These are phyloP conservation scores for Hypothenemus hampei DNA, from an alignment of 1,140 invertebrate genomes.

Conservation along the genomic window DNA sequence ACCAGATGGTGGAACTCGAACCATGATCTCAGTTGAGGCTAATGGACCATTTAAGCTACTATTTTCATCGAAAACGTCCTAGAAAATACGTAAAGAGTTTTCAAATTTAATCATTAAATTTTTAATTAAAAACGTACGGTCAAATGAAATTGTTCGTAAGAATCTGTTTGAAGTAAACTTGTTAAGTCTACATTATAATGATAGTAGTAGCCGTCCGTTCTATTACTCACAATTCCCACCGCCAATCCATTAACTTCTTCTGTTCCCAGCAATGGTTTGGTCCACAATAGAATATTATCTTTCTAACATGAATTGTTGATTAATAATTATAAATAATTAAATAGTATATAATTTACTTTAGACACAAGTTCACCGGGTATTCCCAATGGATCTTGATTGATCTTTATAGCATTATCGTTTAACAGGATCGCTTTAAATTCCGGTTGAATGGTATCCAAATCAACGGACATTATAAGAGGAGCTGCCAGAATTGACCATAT, in stretches of 20 bases:
- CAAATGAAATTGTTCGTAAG: slow-evolving; percentile 34
- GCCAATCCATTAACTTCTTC: slow-evolving; percentile 45
- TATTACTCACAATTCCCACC: slow-evolving; percentile 53
- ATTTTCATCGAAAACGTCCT: slow-evolving; percentile 28
- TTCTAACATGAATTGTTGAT: slow-evolving; percentile 36
- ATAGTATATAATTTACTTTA: slow-evolving; percentile 19
- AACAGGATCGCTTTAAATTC: slow-evolving; percentile 72
- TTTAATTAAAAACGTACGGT: slow-evolving; percentile 19
- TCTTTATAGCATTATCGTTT: slow-evolving; percentile 68
- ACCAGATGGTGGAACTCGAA: slow-evolving; percentile 19
- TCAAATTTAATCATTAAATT: slow-evolving; percentile 1
- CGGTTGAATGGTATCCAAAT: slow-evolving; percentile 65
- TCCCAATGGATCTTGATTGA: slow-evolving; percentile 78
- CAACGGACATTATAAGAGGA: slow-evolving; percentile 86
- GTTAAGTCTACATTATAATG: slow-evolving; percentile 47
- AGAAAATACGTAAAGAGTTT: slow-evolving; percentile 11
- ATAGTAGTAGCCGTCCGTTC: slow-evolving; percentile 55
- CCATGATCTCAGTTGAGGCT: neutral
- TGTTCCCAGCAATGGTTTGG: slow-evolving; percentile 43
- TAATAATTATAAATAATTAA: too few relatives aligned
- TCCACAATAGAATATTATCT: slow-evolving; percentile 48
- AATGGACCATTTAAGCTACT: slow-evolving; percentile 6
- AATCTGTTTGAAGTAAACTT: slow-evolving; percentile 48
- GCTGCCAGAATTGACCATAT: slow-evolving; percentile 85
- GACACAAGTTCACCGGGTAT: slow-evolving; percentile 27